Conservation (phyloP, 2,888 invertebrate genomes). For the Agrilus cyanescens region DNA sequence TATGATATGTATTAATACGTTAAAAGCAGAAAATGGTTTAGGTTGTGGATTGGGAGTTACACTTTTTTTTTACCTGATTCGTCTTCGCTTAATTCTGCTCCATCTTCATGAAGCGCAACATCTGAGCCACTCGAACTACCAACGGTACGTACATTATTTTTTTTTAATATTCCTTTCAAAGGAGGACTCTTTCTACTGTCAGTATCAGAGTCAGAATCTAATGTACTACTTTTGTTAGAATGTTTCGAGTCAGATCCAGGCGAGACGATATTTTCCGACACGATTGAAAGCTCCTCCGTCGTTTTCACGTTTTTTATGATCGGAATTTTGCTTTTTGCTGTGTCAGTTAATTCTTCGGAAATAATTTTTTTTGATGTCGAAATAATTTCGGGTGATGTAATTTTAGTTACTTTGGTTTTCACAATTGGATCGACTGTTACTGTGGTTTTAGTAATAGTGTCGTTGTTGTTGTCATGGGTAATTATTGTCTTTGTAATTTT, state of each 20-base stretch:
- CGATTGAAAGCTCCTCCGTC: slow-evolving; percentile 17
- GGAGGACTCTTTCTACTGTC: slow-evolving; percentile 32
- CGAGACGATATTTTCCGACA: slow-evolving; percentile 24
- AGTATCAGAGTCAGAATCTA: slow-evolving; percentile 37
- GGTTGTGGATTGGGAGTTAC: slow-evolving; percentile 7
- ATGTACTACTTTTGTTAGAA: slow-evolving; percentile 27
- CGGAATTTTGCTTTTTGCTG: slow-evolving; percentile 37
- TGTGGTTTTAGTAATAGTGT: slow-evolving; percentile 31
- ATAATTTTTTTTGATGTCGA: slow-evolving; percentile 22
- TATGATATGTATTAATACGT: slow-evolving; percentile 2
- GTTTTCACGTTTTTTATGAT: slow-evolving; percentile 27
- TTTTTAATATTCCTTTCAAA: slow-evolving; percentile 33
- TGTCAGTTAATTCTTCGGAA: slow-evolving; percentile 13
- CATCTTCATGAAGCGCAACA: slow-evolving; percentile 49
- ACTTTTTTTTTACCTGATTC: slow-evolving; percentile 43
- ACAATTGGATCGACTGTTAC: slow-evolving; percentile 23
- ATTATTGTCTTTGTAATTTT: slow-evolving; percentile 9
- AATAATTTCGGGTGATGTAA: slow-evolving; percentile 4
- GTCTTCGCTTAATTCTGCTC: slow-evolving; percentile 49
- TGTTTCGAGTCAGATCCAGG: slow-evolving; percentile 25
- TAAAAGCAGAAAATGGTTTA: slow-evolving; percentile 4
- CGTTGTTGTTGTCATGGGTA: slow-evolving; percentile 11
- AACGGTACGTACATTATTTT: slow-evolving; percentile 35
- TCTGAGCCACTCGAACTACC: slow-evolving; percentile 54
- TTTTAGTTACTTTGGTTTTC: slow-evolving; percentile 13